Evolutionary conservation across 2,113 vertebrate genomes (phyloP).

Genomic region (Aramus guarauna): DNA sequence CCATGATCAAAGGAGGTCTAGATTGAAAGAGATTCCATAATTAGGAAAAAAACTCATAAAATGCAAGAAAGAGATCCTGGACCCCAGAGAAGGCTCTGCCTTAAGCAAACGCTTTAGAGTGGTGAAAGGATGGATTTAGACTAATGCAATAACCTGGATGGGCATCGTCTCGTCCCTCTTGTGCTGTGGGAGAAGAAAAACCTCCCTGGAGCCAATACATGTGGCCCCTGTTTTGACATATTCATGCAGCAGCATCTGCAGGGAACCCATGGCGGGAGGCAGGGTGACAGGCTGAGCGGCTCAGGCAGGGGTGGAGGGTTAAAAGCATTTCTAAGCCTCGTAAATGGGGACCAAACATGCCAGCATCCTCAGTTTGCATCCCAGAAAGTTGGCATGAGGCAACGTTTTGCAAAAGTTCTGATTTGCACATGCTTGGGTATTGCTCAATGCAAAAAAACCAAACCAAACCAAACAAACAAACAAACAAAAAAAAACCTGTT

Average conservation of each 20-base stretch:
- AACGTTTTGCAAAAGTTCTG: not conserved
- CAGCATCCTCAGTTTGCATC: not conserved
- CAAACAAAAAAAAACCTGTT: not conserved
- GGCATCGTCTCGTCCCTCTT: accelerated
- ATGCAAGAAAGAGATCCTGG: slow-evolving; percentile 40
- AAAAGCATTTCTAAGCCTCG: not conserved
- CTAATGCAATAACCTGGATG: not conserved
- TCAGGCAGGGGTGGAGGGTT: not conserved
- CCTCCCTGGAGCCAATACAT: not conserved
- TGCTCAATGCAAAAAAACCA: not conserved
- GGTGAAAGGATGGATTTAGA: not conserved
- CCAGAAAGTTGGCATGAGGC: not conserved
- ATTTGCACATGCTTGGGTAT: not conserved
- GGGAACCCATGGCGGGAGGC: not conserved
- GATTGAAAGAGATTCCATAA: slow-evolving; percentile 66
- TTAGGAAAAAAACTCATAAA: slow-evolving; percentile 51
- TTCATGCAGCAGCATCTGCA: not conserved
- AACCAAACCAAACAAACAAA: too few relatives aligned
- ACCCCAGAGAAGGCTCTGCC: slow-evolving; percentile 53
- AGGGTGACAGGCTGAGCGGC: not conserved
- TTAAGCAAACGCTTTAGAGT: slow-evolving; percentile 38
- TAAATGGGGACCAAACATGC: not conserved
- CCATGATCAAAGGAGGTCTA: slow-evolving; percentile 45
- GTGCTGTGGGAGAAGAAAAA: not conserved
- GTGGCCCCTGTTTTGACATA: not conserved